phyloP scores from a whole-genome alignment of 2,113 vertebrate genomes.

The Opisthocomus hoazin region DNA sequence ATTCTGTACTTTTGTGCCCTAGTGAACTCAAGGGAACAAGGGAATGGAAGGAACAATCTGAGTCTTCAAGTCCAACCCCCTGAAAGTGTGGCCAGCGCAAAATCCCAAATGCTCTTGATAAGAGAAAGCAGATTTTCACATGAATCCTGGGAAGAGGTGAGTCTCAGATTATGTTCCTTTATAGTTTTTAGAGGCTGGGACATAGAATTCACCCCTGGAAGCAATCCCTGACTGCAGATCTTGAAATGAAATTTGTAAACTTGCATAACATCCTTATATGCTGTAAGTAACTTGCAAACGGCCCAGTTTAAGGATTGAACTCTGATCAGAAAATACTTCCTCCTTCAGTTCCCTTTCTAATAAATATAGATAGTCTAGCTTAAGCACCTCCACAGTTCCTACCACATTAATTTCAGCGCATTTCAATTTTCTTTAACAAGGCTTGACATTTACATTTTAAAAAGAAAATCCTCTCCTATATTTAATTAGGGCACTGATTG shows the following conservation, averaged over 20 bases:
- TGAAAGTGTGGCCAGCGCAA: neutral
- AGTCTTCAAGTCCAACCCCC: neutral
- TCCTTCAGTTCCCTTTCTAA: neutral
- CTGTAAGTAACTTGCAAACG: neutral
- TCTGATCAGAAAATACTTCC: neutral
- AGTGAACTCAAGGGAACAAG: neutral
- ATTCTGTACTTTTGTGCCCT: neutral
- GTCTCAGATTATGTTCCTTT: neutral
- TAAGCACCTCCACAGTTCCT: neutral
- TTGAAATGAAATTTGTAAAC: neutral
- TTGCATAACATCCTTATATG: neutral
- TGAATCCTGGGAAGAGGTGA: neutral
- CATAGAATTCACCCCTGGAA: neutral
- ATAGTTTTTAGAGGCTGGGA: neutral
- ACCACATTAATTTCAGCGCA: neutral
- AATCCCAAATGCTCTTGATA: neutral
- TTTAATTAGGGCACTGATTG: constrained; percentile 8
- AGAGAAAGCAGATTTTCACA: neutral
- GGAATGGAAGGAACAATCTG: neutral
- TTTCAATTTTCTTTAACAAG: constrained; percentile 25
- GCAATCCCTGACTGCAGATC: neutral
- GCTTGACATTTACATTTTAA: constrained; percentile 11
- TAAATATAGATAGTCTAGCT: neutral
- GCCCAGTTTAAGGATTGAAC: neutral
- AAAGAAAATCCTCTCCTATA: constrained; percentile 17